Evolutionary conservation across 2,113 vertebrate species (phyloP).

Genomic region (Osmerus mordax): DNA sequence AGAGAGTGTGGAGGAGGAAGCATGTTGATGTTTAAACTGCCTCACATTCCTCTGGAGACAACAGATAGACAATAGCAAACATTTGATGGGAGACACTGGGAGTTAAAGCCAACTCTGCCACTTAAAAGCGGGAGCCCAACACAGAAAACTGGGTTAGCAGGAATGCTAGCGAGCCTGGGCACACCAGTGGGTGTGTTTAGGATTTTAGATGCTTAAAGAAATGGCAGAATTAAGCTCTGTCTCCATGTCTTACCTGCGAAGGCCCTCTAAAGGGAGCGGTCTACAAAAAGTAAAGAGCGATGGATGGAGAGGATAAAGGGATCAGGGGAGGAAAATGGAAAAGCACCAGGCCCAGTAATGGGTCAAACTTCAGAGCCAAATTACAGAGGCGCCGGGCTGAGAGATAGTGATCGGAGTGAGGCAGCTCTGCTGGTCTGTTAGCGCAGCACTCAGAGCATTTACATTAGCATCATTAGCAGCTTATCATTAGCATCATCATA

Average conservation of each 20-base stretch:
- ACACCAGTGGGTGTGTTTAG: no score
- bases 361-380: conserved; percentile 65
- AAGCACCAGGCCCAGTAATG: conserved; percentile 62
- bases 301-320: conserved; percentile 49
- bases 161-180: no score
- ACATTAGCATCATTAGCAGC: conserved; percentile 59
- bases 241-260: background rate
- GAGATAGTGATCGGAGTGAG: conserved; percentile 65
- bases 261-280: background rate
- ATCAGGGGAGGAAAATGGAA: conserved; percentile 48
- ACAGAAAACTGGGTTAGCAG: no score
- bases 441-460: conserved; percentile 65
- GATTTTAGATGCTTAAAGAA: no score
- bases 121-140: no score
- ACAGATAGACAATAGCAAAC: conserved; percentile 50
- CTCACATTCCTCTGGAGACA: conserved; percentile 42
- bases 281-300: conserved; percentile 1
- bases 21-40: conserved; percentile 11
- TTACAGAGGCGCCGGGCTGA: conserved; percentile 61
- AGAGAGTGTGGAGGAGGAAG: background rate
- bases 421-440: conserved; percentile 61
- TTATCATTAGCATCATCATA: conserved; percentile 59
- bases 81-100: conserved; percentile 53
- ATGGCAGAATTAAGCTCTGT: no score
- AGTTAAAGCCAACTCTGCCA: conserved; percentile 4